Base-by-base conservation (phyloP, 2,888 invertebrate genomes). In the Coelogynopora nodosa region DNA sequence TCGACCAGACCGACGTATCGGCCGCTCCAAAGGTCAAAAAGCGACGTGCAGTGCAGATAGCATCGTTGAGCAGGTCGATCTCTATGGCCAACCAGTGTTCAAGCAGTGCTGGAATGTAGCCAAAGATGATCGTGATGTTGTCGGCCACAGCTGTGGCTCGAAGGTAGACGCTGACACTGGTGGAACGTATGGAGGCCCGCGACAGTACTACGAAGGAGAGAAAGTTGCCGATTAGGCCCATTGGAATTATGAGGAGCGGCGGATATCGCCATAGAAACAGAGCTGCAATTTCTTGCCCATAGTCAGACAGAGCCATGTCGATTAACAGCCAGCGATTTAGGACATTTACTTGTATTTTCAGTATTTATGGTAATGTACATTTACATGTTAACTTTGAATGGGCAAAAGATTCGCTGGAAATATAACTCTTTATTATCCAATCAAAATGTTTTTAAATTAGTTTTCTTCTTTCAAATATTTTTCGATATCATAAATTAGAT, bases 221-320 rank as follows among this genome's bases (percentile, higher is more conserved):
- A 28, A 5, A 5, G 26, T 80, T 80, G 81, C 81, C 81, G n/a
- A 80, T 27, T 10, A 80, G 5, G 5, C 81, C 5, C 5, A 80
- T 5, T n/a, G 27, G 23, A n/a, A 80, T 27, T 13, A n/a, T 27
- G 81, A 80, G 5, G 5, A 80, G 26, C 23, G 81, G 81, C n/a
- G 27, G 27, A 23, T 27, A n/a, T 80, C 5, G 5, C 81, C 29
- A 28, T 27, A 80, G 5, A 10, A 28, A 13, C 10, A 23, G n/a
- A 80, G 81, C 81, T 13, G n/a, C n/a, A 80, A 5, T 80, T 13
- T 5, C 23, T 80, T 80, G 81, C 81, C 81, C n/a, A n/a, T n/a
- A n/a, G n/a, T n/a, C n/a, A n/a, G n/a, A n/a, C n/a, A n/a, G n/a
- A n/a, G n/a, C n/a, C n/a, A n/a, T n/a, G n/a, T n/a, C n/a, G n/a